A percentile compares a stretch with the other conserved stretches of the same genome.
Evolutionary conservation across 2,797 vertebrate genomes (phyloP).

Genomic region (Petrocephalus sullivani): DNA sequence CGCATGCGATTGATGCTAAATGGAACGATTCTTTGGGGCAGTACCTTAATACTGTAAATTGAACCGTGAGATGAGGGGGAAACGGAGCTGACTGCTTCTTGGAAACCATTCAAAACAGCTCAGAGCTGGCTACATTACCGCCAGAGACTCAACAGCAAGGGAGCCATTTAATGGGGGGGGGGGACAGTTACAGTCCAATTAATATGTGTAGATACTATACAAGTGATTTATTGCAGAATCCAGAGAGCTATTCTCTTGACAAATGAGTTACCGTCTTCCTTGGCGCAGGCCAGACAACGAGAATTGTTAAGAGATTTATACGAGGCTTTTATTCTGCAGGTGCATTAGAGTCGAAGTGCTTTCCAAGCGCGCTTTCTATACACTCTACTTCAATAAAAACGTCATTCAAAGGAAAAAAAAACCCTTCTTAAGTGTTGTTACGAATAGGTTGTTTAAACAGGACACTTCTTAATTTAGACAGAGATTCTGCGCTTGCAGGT

Average conservation of each 20-base stretch:
- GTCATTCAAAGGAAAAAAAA: conserved; percentile 43
- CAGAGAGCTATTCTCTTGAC: conserved; percentile 41
- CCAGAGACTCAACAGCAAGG: conserved; percentile 30
- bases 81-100: conserved; percentile 40
- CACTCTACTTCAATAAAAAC: conserved; percentile 50
- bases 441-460: conserved; percentile 32
- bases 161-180: neutral
- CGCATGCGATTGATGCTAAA: conserved; percentile 58
- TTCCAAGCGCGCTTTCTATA: conserved; percentile 29
- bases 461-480: conserved; percentile 38
- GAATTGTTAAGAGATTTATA: conserved; percentile 51
- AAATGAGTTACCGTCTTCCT: conserved; percentile 44
- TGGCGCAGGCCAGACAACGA: conserved; percentile 51
- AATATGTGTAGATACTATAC: conserved; percentile 53
- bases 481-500: conserved; percentile 42
- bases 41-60: conserved; percentile 58
- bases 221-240: conserved; percentile 57
- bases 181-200: conserved; percentile 60
- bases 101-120: conserved; percentile 53
- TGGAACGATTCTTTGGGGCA: conserved; percentile 49
- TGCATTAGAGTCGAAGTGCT: conserved; percentile 34
- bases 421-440: conserved; percentile 34
- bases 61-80: conserved; percentile 44
- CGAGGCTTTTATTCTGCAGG: conserved; percentile 38
- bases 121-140: conserved; percentile 38